These are phyloP conservation scores for Eretmocerus hayati DNA, from an alignment of 2,888 invertebrate genomes.

Conservation along the genomic window DNA sequence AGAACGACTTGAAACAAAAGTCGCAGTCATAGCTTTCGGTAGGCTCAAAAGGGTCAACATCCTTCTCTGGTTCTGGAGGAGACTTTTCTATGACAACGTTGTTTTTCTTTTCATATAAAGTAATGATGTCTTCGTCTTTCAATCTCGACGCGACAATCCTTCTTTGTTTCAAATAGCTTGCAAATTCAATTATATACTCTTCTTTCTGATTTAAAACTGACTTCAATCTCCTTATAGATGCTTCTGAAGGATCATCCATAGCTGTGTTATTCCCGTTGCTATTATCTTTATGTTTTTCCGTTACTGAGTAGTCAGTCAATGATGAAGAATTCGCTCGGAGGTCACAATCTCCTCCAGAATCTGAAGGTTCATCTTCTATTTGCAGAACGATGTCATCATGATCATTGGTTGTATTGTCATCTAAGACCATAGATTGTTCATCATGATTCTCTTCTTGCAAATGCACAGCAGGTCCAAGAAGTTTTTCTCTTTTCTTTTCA, in stretches of 20 bases:
- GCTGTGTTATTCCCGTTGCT: constrained; percentile 33
- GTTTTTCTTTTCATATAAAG: constrained; percentile 37
- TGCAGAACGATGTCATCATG: background rate
- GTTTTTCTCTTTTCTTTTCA: constrained; percentile 40
- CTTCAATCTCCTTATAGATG: constrained; percentile 33
- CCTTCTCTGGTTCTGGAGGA: background rate
- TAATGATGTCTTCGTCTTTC: constrained; percentile 40
- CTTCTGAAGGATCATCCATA: constrained; percentile 32
- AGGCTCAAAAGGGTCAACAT: constrained; percentile 27
- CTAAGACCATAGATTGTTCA: constrained; percentile 15
- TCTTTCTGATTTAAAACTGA: constrained; percentile 32
- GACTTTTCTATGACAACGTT: constrained; percentile 21
- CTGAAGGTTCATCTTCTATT: constrained; percentile 29
- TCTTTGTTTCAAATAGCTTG: constrained; percentile 40
- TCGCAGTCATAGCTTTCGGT: constrained; percentile 39
- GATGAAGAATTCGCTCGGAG: constrained; percentile 4
- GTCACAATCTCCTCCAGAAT: background rate
- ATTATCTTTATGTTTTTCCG: constrained; percentile 36
- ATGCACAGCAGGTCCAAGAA: constrained; percentile 31
- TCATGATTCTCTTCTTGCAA: constrained; percentile 9
- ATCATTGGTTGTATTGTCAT: background rate
- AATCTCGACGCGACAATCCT: constrained; percentile 39
- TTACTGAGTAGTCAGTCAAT: constrained; percentile 11
- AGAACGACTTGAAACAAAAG: constrained; percentile 38
- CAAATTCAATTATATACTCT: constrained; percentile 33